Percentiles rank a stretch among this genome's conserved stretches.
Conservation (phyloP, 1,140 invertebrate genomes). For the Apocrypta bakeri region DNA sequence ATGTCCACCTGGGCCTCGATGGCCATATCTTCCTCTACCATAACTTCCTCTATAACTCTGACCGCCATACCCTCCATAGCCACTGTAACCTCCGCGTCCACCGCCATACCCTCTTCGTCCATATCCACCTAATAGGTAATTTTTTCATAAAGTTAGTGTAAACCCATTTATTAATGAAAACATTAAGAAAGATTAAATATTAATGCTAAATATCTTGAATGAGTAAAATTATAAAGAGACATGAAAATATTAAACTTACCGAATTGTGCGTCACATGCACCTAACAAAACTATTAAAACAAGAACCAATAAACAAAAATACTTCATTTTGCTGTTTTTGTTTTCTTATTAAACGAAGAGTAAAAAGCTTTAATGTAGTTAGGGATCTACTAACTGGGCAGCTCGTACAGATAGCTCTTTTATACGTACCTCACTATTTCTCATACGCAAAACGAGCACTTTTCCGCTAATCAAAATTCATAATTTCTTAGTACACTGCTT, state of each 20-base stretch:
- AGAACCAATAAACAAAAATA: conserved; percentile 7
- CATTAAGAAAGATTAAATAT: background rate
- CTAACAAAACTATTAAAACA: background rate
- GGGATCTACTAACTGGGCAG: background rate
- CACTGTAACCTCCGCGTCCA: conserved; percentile 16
- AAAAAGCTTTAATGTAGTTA: background rate
- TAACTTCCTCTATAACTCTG: conserved; percentile 23
- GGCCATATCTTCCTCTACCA: background rate
- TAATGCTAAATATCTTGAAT: background rate
- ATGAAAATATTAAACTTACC: too few species aligned
- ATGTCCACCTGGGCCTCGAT: background rate
- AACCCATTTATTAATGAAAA: background rate
- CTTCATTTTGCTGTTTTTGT: conserved; percentile 24
- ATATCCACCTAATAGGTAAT: conserved; percentile 25
- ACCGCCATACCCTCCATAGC: conserved; percentile 18
- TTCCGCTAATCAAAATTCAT: background rate
- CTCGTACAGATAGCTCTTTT: background rate
- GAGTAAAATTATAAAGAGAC: too few species aligned
- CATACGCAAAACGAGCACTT: background rate
- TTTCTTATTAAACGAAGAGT: background rate
- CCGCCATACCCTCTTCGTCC: conserved; percentile 15
- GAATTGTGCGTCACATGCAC: conserved; percentile 33
- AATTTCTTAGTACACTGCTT: background rate
- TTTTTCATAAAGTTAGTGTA: too few species aligned
- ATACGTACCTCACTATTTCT: background rate